phyloP scores from a whole-genome alignment of 2,113 vertebrate species.

The Tragelaphus strepsiceros region DNA sequence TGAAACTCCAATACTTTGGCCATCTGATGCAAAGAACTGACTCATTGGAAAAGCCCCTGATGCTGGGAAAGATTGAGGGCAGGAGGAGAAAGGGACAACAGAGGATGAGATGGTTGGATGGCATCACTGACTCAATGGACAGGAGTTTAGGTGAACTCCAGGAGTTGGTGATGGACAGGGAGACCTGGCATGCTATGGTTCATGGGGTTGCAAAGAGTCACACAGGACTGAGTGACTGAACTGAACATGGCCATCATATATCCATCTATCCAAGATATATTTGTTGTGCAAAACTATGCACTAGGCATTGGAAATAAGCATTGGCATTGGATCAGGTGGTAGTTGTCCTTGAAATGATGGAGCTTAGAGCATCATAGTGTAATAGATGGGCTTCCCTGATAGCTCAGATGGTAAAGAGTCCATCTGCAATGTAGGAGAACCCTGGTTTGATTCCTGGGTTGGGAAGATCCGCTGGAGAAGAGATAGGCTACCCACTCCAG shows the following conservation, averaged over 20 bases:
- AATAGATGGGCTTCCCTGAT: not conserved
- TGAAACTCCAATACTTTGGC: not conserved
- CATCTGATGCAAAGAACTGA: not conserved
- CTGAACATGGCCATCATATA: not conserved
- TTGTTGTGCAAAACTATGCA: not conserved
- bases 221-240: not conserved
- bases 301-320: not conserved
- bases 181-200: fast-evolving
- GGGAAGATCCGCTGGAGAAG: fast-evolving
- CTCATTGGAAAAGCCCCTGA: not conserved
- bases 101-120: not conserved
- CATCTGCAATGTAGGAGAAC: not conserved
- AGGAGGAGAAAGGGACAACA: not conserved
- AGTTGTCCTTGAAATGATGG: not conserved
- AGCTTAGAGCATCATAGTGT: not conserved
- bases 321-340: not conserved
- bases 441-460: not conserved
- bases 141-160: fast-evolving
- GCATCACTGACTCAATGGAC: not conserved
- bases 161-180: not conserved
- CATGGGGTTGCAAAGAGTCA: fast-evolving
- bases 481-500: not conserved
- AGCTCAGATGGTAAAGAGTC: not conserved
- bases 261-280: not conserved
- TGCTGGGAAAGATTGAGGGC: not conserved